Evolutionary conservation across 2,113 vertebrate species (phyloP).

Genomic region (Paratilapia polleni): DNA sequence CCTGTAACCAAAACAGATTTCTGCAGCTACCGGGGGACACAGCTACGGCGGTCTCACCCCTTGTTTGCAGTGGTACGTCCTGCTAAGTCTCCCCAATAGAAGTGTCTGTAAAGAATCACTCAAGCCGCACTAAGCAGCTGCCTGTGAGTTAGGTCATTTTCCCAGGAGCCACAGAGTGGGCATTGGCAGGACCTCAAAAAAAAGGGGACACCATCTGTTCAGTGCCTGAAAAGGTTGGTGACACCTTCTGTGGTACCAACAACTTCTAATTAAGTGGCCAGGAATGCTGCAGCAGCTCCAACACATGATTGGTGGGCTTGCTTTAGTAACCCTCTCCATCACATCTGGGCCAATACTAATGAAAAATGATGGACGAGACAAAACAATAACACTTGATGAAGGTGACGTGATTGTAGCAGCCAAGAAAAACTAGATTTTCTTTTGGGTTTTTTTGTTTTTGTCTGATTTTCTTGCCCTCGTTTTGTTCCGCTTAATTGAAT

Average conservation of each 20-base stretch:
- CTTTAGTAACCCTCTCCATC: slow-evolving; percentile 59
- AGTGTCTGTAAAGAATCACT: slow-evolving; percentile 97
- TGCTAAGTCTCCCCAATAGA: slow-evolving; percentile 78
- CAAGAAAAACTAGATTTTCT: slow-evolving; percentile 7
- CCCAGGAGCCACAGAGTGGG: slow-evolving; percentile 99
- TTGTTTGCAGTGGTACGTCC: slow-evolving; percentile 85
- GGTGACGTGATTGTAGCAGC: not conserved
- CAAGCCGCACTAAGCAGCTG: slow-evolving; percentile 99
- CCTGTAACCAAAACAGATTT: slow-evolving; percentile 55
- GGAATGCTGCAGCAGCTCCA: slow-evolving; percentile 88
- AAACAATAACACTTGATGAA: slow-evolving; percentile 21
- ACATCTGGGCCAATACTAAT: slow-evolving; percentile 67
- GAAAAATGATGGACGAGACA: slow-evolving; percentile 27
- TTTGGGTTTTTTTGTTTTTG: not conserved
- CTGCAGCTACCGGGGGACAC: slow-evolving; percentile 33
- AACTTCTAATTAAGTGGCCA: slow-evolving; percentile 98
- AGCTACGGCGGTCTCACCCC: slow-evolving; percentile 47
- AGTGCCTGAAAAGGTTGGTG: slow-evolving; percentile 94
- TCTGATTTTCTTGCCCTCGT: slow-evolving; percentile 5
- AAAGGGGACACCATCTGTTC: slow-evolving; percentile 97
- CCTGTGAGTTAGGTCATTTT: slow-evolving; percentile 99
- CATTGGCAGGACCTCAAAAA: slow-evolving; percentile 98
- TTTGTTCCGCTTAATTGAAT: slow-evolving; percentile 63
- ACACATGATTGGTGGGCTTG: slow-evolving; percentile 87
- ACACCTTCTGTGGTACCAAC: slow-evolving; percentile 99